Conservation (phyloP, 2,113 vertebrate species). For the Sinocyclocheilus grahami region DNA sequence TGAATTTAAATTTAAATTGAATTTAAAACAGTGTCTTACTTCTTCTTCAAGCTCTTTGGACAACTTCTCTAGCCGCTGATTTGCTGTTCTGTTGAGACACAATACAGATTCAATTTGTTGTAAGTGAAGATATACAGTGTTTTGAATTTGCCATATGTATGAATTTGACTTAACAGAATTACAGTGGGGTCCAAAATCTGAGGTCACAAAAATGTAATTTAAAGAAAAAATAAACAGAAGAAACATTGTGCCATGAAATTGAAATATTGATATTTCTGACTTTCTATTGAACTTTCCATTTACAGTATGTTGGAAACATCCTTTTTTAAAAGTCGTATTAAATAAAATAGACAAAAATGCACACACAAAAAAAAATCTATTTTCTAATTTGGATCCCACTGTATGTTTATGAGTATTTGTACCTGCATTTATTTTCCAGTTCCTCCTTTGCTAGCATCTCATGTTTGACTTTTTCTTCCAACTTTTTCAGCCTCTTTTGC, state of each 20-base stretch:
- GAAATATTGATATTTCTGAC: no score
- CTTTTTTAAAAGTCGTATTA: neutral
- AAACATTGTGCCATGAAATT: no score
- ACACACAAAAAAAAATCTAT: neutral
- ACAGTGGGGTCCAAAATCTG: neutral
- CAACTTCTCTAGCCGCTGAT: constrained; percentile 88
- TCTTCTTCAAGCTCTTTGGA: constrained; percentile 93
- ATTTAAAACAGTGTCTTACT: constrained; percentile 68
- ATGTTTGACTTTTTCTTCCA: constrained; percentile 87
- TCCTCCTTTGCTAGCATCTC: constrained; percentile 94
- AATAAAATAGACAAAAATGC: neutral
- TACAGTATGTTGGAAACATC: no score
- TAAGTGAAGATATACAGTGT: neutral
- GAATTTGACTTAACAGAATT: neutral
- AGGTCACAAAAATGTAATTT: no score
- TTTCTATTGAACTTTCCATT: no score
- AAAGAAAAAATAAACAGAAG: no score
- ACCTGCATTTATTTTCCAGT: constrained; percentile 92
- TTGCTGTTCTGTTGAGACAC: constrained; percentile 78
- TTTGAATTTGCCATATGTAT: neutral
- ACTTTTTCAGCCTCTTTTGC: constrained; percentile 83
- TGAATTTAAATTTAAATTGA: neutral
- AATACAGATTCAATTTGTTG: constrained; percentile 24
- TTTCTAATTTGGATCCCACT: neutral
- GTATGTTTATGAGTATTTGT: constrained; percentile 42